Evolutionary conservation across 2,888 invertebrate genomes (phyloP).

Genomic region (Heliconius charithonia): DNA sequence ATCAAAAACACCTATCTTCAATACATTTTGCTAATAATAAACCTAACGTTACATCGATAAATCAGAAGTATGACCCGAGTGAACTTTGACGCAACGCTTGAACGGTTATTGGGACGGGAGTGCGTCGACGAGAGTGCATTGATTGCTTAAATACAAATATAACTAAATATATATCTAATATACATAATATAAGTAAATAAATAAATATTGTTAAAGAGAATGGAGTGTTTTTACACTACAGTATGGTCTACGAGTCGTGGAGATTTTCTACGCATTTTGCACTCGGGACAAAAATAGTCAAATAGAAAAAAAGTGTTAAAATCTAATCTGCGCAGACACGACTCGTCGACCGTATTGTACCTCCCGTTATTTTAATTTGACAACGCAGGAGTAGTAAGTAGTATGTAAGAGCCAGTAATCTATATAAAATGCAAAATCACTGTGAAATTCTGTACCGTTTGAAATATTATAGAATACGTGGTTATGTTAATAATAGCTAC

Average conservation of each 20-base stretch:
- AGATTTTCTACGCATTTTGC: no score
- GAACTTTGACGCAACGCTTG: background rate
- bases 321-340: no score
- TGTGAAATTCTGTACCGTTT: background rate
- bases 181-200: no score
- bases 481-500: no score
- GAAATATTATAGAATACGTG: background rate
- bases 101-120: background rate
- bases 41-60: background rate
- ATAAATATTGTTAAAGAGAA: no score
- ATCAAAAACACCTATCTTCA: no score
- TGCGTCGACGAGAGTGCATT: background rate
- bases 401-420: background rate
- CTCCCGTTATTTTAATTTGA: background rate
- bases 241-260: no score
- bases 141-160: conserved; percentile 4
- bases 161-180: background rate
- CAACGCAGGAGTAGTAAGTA: background rate
- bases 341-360: no score
- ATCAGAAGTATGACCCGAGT: background rate
- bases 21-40: no score
- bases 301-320: no score
- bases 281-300: no score
- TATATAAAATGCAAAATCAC: background rate
- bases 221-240: no score